These are phyloP conservation scores for Bergia sp. DNA, from an alignment of 92 coral and sea anemone genomes.

Conservation along the genomic window DNA sequence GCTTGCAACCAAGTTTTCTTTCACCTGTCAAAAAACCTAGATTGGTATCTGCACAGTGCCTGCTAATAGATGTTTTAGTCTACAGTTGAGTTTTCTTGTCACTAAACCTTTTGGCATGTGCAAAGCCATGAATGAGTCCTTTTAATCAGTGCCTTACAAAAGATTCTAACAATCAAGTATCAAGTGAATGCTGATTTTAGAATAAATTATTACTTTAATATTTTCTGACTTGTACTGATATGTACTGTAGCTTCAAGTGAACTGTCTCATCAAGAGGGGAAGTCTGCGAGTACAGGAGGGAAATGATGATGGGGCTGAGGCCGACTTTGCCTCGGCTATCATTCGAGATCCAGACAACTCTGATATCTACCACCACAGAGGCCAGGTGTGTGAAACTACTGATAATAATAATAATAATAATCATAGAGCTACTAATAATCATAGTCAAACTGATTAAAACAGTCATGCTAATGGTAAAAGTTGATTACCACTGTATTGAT, in stretches of 20 bases:
- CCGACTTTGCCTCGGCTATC: conserved; percentile 84
- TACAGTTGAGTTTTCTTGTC: too few relatives aligned
- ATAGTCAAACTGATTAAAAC: not conserved
- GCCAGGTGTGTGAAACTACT: conserved; percentile 64
- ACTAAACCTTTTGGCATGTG: too few relatives aligned
- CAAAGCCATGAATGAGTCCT: too few relatives aligned
- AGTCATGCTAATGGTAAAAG: too few relatives aligned
- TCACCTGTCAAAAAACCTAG: too few relatives aligned
- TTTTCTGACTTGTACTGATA: not conserved
- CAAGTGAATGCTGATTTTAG: not conserved
- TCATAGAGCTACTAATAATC: not conserved
- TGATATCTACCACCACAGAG: conserved; percentile 97
- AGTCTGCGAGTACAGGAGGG: conserved; percentile 77
- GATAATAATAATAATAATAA: not conserved
- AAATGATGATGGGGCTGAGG: conserved; percentile 56
- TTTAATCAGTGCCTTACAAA: not conserved
- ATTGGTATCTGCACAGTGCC: too few relatives aligned
- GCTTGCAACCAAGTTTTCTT: too few relatives aligned
- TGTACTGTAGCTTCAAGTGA: conserved; percentile 76
- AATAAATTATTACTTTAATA: not conserved
- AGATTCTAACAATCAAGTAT: not conserved
- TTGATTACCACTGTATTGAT: not conserved
- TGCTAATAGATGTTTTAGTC: too few relatives aligned
- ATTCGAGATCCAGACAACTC: conserved; percentile 83
- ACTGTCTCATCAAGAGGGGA: conserved; percentile 90